These are phyloP conservation scores for Seriola quinqueradiata DNA, from an alignment of 2,113 vertebrate species.

Conservation along the genomic window DNA sequence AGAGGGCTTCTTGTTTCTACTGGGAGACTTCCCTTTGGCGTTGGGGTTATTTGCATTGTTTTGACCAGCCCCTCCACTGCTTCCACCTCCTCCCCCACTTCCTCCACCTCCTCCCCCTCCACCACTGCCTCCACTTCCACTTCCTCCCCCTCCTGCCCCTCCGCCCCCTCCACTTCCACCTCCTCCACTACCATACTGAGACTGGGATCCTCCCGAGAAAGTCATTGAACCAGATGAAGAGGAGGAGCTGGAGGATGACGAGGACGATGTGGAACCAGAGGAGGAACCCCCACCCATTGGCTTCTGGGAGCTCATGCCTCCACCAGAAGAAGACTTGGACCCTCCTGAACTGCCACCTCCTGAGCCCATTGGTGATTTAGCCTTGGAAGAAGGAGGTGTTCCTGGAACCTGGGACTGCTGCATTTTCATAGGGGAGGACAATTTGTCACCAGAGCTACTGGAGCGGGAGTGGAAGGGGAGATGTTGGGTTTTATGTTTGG, in stretches of 20 bases:
- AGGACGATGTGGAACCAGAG: conserved; percentile 82
- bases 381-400: conserved; percentile 95
- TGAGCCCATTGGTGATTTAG: conserved; percentile 96
- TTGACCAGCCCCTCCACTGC: conserved; percentile 87
- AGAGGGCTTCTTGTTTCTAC: conserved; percentile 98
- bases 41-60: conserved; percentile 88
- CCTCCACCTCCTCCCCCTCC: conserved; percentile 85
- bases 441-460: conserved; percentile 91
- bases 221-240: conserved; percentile 85
- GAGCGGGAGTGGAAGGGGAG: conserved; percentile 97
- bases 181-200: conserved; percentile 89
- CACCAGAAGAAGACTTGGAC: conserved; percentile 92
- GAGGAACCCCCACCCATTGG: conserved; percentile 85
- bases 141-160: conserved; percentile 81
- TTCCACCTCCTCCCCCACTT: conserved; percentile 84
- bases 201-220: conserved; percentile 86
- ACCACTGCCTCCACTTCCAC: conserved; percentile 87
- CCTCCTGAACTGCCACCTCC: conserved; percentile 90
- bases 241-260: conserved; percentile 87
- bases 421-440: conserved; percentile 96
- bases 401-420: conserved; percentile 90
- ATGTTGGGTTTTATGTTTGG: conserved; percentile 98
- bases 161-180: conserved; percentile 89
- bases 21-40: conserved; percentile 97
- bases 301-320: conserved; percentile 90